phyloP scores from a whole-genome alignment of 2,888 invertebrate genomes.

The Dynastes hyllus region DNA sequence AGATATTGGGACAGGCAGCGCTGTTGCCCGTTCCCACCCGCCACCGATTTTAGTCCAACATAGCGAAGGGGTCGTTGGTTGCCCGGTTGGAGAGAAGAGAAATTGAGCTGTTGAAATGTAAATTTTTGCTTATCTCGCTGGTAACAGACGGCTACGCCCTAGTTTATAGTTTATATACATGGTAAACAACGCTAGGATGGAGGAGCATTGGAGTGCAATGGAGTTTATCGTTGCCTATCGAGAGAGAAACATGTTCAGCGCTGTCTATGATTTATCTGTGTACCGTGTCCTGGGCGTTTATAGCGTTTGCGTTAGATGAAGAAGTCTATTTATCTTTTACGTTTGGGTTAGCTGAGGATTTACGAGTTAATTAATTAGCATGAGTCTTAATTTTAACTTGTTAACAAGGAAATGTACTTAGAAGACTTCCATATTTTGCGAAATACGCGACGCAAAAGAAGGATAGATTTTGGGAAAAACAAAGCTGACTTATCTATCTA shows the following conservation, averaged over 20 bases:
- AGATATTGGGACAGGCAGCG: conserved; percentile 19
- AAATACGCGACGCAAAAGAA: too few species aligned
- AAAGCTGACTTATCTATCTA: too few species aligned
- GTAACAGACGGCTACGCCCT: conserved; percentile 27
- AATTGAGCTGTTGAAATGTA: conserved; percentile 47
- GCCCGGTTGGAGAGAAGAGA: conserved; percentile 26
- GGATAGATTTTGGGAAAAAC: too few species aligned
- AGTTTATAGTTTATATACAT: conserved; percentile 4
- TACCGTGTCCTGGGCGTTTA: not conserved
- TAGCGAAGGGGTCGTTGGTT: not conserved
- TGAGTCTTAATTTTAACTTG: too few species aligned
- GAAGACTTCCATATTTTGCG: too few species aligned
- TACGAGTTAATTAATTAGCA: too few species aligned
- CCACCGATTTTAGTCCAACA: not conserved
- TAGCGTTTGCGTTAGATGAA: not conserved
- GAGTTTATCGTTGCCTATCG: conserved; percentile 9
- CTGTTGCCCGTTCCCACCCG: not conserved
- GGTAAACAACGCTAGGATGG: conserved; percentile 6
- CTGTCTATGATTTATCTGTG: conserved; percentile 18
- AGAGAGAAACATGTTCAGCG: not conserved
- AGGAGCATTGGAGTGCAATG: not conserved
- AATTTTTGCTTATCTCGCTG: conserved; percentile 44
- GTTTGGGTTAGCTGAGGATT: too few species aligned
- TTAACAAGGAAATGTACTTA: too few species aligned
- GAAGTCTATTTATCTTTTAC: too few species aligned